Evolutionary conservation across 2,888 invertebrate species (phyloP).

Genomic region (Drosophila merina): DNA sequence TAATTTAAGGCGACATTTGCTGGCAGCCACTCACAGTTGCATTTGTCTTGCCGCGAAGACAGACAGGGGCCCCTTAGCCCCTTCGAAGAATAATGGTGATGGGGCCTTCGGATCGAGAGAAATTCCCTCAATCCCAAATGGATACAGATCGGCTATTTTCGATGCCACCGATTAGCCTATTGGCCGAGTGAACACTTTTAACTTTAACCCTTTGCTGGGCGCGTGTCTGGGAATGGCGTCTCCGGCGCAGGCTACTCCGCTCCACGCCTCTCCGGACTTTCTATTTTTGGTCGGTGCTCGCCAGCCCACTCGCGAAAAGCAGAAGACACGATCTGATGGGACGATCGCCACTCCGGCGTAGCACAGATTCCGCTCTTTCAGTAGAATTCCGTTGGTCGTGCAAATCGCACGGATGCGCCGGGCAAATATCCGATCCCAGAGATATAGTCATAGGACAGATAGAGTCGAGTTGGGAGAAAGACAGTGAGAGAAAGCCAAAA

Average conservation of each 20-base stretch:
- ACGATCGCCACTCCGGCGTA: conserved; percentile 48
- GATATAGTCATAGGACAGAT: conserved; percentile 9
- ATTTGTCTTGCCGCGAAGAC: conserved; percentile 19
- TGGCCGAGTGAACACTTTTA: conserved; percentile 32
- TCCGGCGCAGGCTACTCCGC: conserved; percentile 23
- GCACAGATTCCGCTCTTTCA: conserved; percentile 61
- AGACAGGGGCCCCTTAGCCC: neutral
- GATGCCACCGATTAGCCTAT: conserved; percentile 53
- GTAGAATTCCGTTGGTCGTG: conserved; percentile 72
- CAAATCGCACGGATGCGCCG: conserved; percentile 67
- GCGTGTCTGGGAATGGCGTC: conserved; percentile 40
- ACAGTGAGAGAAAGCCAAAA: neutral
- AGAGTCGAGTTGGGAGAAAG: conserved; percentile 4
- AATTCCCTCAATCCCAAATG: conserved; percentile 8
- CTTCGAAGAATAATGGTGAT: conserved; percentile 16
- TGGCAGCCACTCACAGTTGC: conserved; percentile 22
- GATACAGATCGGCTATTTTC: conserved; percentile 34
- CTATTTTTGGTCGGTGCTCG: conserved; percentile 35
- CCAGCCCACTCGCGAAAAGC: conserved; percentile 30
- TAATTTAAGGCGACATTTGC: conserved; percentile 55
- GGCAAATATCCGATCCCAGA: conserved; percentile 15
- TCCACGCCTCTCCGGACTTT: conserved; percentile 21
- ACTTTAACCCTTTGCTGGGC: conserved; percentile 60
- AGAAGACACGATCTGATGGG: conserved; percentile 29
- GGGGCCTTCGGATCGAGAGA: conserved; percentile 9